A percentile compares a stretch with the other conserved stretches of the same genome.
phyloP scores from a whole-genome alignment of 2,888 invertebrate genomes.

The Parasteatoda lunata region DNA sequence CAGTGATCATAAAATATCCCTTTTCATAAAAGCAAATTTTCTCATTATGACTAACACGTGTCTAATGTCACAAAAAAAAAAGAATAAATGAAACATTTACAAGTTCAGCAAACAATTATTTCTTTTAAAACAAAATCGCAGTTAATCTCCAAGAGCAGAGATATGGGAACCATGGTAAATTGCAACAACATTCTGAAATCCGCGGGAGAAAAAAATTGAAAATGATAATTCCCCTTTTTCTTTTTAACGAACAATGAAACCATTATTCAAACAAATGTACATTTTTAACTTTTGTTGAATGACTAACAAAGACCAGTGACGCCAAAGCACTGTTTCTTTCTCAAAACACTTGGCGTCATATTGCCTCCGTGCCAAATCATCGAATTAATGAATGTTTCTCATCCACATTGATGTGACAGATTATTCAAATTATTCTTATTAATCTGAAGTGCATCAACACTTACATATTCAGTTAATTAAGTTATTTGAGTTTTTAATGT shows the following conservation, averaged over 20 bases:
- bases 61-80: too few species aligned
- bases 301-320: not conserved
- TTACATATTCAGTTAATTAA: not conserved
- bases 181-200: not conserved
- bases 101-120: too few species aligned
- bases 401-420: not conserved
- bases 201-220: not conserved
- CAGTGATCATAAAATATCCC: too few species aligned
- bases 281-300: too few species aligned
- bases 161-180: not conserved
- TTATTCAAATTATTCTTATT: not conserved
- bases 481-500: not conserved
- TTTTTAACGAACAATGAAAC: not conserved
- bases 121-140: not conserved
- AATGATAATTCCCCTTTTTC: not conserved
- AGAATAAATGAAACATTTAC: too few species aligned
- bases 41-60: too few species aligned
- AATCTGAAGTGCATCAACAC: not conserved
- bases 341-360: not conserved
- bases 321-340: not conserved
- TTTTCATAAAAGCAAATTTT: too few species aligned
- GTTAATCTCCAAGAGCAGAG: not conserved
- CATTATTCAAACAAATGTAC: too few species aligned
- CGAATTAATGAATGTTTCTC: not conserved
- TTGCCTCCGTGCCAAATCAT: not conserved